Base-by-base conservation (phyloP, 2,888 invertebrate species). In the Clanis bilineata region DNA sequence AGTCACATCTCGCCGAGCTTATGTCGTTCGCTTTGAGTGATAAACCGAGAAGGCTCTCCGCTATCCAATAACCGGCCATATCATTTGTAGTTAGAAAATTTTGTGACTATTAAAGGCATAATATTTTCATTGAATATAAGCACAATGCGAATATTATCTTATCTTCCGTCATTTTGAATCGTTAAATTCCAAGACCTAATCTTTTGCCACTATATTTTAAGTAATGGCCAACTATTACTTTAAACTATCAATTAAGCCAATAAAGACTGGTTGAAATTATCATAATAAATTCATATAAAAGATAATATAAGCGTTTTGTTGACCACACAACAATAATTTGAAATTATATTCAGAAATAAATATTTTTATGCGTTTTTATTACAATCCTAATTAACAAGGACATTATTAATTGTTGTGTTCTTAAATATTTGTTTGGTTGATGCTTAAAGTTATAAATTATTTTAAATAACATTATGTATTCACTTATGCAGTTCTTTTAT, bases 221-320 rank as follows among this genome's bases (percentile, higher is more conserved):
- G 57, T 64, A 59, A 64, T 64, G 60, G 58, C 62, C 38, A 62
- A 60, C 38, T 62, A 60, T 60, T 61, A 58, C 44, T 59, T 59
- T 58, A 59, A 57, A 59, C 43, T 61, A 54, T 32, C 51, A 57
- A 66, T 65, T 56, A 61, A 63, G 56, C 43, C 9, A 57, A 63
- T 65, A 64, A 61, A 61, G 12, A 57, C 41, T 39, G 38, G 47
- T 59, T 41, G 51, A 45, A 23, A 61, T 64, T 63, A 63, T 57
- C 65, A 67, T 71, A 64, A 64, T 65, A 23, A 57, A 65, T 62
- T 57, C 55, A 62, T 61, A 57, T 60, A 18, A 36, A 54, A 56
- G 21, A 51, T 39, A 51, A 51, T 58, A 28, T 57, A 57, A 32
- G 51, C 51, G 21, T 32, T 51, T 51, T 51, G 32, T 51, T 10